phyloP scores from a whole-genome alignment of 2,113 vertebrate genomes.

The Tragelaphus strepsiceros region DNA sequence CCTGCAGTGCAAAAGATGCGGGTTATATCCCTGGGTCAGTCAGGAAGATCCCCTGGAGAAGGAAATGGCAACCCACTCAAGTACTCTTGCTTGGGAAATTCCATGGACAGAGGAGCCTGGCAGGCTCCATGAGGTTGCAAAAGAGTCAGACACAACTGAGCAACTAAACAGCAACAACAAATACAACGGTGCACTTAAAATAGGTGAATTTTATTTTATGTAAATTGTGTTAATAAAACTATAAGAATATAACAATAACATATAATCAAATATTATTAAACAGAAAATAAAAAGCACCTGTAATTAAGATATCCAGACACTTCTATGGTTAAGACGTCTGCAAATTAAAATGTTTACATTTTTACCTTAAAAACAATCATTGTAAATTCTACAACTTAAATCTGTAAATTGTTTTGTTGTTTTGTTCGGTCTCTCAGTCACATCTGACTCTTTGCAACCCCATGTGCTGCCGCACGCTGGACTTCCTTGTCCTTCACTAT shows the following conservation, averaged over 20 bases:
- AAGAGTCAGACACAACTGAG: background rate
- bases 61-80: background rate
- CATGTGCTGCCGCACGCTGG: accelerated
- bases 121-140: no score
- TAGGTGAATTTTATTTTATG: background rate
- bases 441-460: background rate
- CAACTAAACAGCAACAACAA: background rate
- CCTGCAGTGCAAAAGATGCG: background rate
- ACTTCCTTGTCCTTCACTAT: background rate
- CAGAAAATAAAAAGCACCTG: background rate
- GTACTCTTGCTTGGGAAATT: background rate
- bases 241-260: background rate
- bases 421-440: background rate
- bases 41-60: background rate
- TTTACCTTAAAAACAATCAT: background rate
- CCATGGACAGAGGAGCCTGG: background rate
- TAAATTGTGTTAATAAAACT: background rate
- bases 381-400: background rate
- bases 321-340: background rate
- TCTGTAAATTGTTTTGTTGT: background rate
- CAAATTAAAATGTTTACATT: background rate
- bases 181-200: background rate
- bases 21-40: background rate
- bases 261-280: background rate
- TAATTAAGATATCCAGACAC: background rate